Conservation (phyloP, 1,140 invertebrate genomes). For the Aphaenogaster ashmeadi region DNA sequence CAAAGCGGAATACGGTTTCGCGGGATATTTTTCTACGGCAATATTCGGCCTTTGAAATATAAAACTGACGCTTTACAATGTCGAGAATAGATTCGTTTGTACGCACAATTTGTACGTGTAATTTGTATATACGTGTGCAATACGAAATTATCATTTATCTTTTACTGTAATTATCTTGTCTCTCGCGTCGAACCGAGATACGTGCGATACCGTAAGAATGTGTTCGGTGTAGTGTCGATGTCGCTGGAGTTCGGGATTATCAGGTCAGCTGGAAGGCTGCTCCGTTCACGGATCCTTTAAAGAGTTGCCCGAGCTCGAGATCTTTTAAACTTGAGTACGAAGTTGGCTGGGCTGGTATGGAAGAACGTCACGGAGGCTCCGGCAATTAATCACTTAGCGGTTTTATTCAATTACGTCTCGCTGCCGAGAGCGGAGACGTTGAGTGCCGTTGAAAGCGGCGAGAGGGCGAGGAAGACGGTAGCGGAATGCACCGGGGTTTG, state of each 20-base stretch:
- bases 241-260: constrained; percentile 11
- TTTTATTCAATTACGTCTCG: constrained; percentile 84
- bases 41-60: neutral
- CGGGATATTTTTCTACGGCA: constrained; percentile 14
- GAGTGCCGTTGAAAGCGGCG: constrained; percentile 62
- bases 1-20: neutral
- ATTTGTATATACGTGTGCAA: too few species aligned
- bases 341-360: constrained; percentile 67
- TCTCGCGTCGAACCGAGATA: neutral
- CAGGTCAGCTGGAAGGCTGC: neutral
- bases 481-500: constrained; percentile 19
- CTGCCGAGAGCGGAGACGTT: constrained; percentile 73
- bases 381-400: constrained; percentile 84
- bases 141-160: neutral
- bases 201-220: neutral
- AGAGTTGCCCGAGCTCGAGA: constrained; percentile 38
- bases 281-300: constrained; percentile 55
- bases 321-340: constrained; percentile 71
- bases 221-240: constrained; percentile 3
- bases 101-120: neutral
- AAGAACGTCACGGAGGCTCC: constrained; percentile 71
- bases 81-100: neutral
- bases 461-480: constrained; percentile 27
- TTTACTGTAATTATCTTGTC: neutral
- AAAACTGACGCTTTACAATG: neutral